Percentiles rank a stretch among this genome's conserved stretches.
phyloP scores from a whole-genome alignment of 2,888 invertebrate genomes.

The Nymphalis polychloros region DNA sequence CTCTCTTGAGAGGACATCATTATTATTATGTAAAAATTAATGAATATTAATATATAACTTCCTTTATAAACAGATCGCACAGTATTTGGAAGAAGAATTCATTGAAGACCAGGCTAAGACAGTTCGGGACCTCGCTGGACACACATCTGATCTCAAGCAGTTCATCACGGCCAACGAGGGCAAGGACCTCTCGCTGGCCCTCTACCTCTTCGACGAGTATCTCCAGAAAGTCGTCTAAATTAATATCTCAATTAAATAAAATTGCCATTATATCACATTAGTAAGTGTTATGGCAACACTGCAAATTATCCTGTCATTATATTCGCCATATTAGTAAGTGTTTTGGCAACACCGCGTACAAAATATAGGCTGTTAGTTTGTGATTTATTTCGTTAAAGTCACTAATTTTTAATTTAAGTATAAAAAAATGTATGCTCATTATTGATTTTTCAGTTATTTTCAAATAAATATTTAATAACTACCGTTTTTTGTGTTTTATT shows the following conservation, averaged over 20 bases:
- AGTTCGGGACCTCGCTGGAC: conserved; percentile 87
- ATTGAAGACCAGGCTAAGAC: conserved; percentile 85
- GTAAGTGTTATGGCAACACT: conserved; percentile 25
- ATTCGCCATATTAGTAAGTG: conserved; percentile 20
- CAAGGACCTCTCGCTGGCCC: conserved; percentile 83
- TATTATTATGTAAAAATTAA: too few relatives aligned
- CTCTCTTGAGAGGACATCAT: too few relatives aligned
- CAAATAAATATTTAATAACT: conserved; percentile 47
- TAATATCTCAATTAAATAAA: conserved; percentile 8
- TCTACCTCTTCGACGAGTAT: conserved; percentile 89
- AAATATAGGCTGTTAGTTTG: conserved; percentile 34
- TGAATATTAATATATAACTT: conserved; percentile 7
- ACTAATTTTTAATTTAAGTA: conserved; percentile 32
- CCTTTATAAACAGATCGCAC: conserved; percentile 78
- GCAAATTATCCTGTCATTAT: background rate
- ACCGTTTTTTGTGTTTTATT: conserved; percentile 35
- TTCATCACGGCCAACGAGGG: conserved; percentile 79
- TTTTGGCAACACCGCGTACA: conserved; percentile 27
- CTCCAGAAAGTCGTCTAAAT: conserved; percentile 66
- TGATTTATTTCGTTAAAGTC: conserved; percentile 30
- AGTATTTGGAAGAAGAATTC: conserved; percentile 89
- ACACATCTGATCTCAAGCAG: conserved; percentile 86
- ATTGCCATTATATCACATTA: background rate
- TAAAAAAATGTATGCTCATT: conserved; percentile 18
- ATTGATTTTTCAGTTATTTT: conserved; percentile 45